A percentile compares a stretch with the other conserved stretches of the same genome.
These are phyloP conservation scores for Felis catus DNA, from an alignment of 2,113 vertebrate species.

Conservation along the genomic window DNA sequence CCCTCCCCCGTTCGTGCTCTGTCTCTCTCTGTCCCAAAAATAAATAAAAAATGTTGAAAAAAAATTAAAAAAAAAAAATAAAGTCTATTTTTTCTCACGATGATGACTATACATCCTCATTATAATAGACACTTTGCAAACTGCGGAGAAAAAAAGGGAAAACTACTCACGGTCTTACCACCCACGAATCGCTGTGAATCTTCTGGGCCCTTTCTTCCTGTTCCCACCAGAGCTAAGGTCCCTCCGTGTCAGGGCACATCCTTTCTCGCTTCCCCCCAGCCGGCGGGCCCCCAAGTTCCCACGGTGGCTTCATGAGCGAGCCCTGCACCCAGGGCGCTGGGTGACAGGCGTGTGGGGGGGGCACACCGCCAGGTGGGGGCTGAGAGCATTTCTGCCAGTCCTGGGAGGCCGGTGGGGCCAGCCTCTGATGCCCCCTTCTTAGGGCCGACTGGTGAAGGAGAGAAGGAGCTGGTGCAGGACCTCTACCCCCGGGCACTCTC, in stretches of 20 bases:
- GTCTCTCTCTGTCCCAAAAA: too few species aligned
- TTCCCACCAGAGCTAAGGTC: background rate
- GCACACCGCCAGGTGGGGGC: background rate
- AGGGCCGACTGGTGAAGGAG: accelerated
- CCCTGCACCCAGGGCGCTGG: background rate
- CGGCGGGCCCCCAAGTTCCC: background rate
- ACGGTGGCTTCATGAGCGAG: accelerated
- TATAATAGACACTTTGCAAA: background rate
- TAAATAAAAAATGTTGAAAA: too few species aligned
- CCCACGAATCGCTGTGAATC: too few species aligned
- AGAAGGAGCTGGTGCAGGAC: background rate
- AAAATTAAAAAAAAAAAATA: too few species aligned
- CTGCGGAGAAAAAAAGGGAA: background rate
- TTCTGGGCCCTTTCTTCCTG: background rate
- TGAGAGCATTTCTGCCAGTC: background rate
- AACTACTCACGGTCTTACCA: accelerated
- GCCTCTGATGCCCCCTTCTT: background rate
- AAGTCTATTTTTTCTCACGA: background rate
- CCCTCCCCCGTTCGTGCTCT: too few species aligned
- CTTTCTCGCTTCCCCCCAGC: background rate
- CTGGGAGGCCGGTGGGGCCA: background rate
- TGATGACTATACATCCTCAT: background rate
- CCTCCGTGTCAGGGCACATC: accelerated
- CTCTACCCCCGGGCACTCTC: background rate
- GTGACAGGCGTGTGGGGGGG: too few species aligned